phyloP scores from a whole-genome alignment of 2,113 vertebrate species.

The Pelusios castaneus region DNA sequence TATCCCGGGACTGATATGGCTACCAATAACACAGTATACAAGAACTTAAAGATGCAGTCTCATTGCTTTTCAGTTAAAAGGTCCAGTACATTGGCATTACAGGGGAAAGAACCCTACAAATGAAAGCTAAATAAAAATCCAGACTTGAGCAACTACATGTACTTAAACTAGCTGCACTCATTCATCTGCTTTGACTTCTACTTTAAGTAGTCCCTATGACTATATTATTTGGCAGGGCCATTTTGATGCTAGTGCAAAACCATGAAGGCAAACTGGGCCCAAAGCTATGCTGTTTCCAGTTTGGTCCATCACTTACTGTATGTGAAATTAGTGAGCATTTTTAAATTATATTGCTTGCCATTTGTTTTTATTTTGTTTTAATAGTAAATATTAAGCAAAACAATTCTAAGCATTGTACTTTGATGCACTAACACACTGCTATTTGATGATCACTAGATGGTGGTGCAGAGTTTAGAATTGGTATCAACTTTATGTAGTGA shows the following conservation, averaged over 20 bases:
- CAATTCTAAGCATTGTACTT: neutral
- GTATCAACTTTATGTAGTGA: neutral
- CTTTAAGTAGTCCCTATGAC: neutral
- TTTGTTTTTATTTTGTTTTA: neutral
- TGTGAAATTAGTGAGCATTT: neutral
- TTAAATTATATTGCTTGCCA: neutral
- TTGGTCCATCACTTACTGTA: accelerated
- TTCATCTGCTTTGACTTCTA: accelerated
- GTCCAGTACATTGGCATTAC: accelerated
- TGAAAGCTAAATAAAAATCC: neutral
- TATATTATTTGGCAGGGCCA: accelerated
- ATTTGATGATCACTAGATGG: conserved; percentile 43
- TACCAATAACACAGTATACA: too few species aligned
- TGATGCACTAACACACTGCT: neutral
- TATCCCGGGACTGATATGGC: too few species aligned
- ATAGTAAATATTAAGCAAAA: neutral
- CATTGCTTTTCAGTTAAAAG: accelerated
- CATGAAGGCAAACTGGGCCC: neutral
- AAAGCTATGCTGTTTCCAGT: neutral
- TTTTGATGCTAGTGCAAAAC: neutral
- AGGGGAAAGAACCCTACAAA: neutral
- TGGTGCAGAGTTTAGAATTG: neutral
- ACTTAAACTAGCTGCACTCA: neutral
- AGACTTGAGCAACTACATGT: conserved; percentile 12
- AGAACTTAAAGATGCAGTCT: neutral